phyloP scores from a whole-genome alignment of 2,888 invertebrate species.

The Diadegma fenestrale region DNA sequence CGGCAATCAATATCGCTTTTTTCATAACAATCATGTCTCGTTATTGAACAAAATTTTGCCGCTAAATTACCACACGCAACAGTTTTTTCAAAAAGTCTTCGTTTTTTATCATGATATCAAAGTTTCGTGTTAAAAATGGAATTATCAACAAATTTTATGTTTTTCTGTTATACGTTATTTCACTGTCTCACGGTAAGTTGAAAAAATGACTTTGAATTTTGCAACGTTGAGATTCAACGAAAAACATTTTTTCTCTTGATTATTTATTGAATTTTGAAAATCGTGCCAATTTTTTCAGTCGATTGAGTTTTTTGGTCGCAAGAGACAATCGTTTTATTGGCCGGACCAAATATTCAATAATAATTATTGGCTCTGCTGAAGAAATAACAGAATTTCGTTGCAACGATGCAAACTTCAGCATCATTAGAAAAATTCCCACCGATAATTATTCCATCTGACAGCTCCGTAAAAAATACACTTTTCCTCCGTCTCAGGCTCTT shows the following conservation, averaged over 20 bases:
- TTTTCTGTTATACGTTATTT: slow-evolving; percentile 59
- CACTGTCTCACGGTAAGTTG: slow-evolving; percentile 72
- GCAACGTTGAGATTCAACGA: too few species aligned
- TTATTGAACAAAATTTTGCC: background rate
- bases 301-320: too few species aligned
- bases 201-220: too few species aligned
- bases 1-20: slow-evolving; percentile 44
- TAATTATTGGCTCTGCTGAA: too few species aligned
- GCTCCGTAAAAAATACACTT: slow-evolving; percentile 6
- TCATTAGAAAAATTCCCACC: too few species aligned
- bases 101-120: slow-evolving; percentile 69
- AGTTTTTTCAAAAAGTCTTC: background rate
- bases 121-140: slow-evolving; percentile 57
- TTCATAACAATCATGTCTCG: slow-evolving; percentile 38
- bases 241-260: too few species aligned
- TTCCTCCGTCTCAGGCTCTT: slow-evolving; percentile 62
- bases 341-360: too few species aligned
- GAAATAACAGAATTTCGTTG: too few species aligned
- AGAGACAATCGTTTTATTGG: too few species aligned
- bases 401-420: too few species aligned
- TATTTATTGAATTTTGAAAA: too few species aligned
- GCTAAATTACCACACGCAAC: background rate
- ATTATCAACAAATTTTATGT: slow-evolving; percentile 53
- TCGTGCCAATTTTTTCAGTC: too few species aligned
- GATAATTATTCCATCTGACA: background rate